Base-by-base conservation (phyloP, 2,113 vertebrate species). In the Setophaga coronata region DNA sequence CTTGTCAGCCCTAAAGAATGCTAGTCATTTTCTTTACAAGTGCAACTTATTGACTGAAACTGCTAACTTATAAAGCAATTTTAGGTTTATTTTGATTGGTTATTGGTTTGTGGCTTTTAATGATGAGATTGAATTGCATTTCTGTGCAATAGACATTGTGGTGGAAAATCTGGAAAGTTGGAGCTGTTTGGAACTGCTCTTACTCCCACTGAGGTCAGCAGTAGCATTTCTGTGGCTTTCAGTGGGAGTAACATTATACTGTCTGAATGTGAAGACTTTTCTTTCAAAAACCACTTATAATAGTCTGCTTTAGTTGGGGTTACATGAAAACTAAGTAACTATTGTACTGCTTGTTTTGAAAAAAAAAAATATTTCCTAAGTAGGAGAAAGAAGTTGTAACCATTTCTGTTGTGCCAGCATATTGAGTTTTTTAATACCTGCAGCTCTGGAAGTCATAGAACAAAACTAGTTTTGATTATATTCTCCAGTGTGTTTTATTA, bases 201-300 rank as follows among this genome's bases (percentile, higher is more conserved):
- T 64, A 40, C 61, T 91, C 89, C 82, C 82, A 72, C 94, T 72
- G 87, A 86, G 92, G 82, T 90, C 93, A 94, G 82, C 71, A 66
- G 67, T 19, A 89, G 82, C 73, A 91, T 93, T 96, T 89, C 78
- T 95, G 89, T 96, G 93, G 87, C 87, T 96, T 90, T 90, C 54
- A 82, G 93, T 86, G 87, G 87, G 74, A 90, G 89, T 84, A 95
- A 76, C 0, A 0, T 82, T 92, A 57, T 6, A 18, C 77, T 43
- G 29, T 40, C n/a, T 89, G 70, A 91, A 81, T 65, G 48, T n/a
- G 36, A 82, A 89, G 61, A 60, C 53, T 87, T 82, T 51, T 58
- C 50, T 91, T 94, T 89, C 36, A 67, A 47, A 84, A 93, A 72
- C 1, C 2, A 3, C 40, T 81, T 62, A 20, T 1, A 80, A 38